These are phyloP conservation scores for Parus major DNA, from an alignment of 2,113 vertebrate genomes.

Conservation along the genomic window DNA sequence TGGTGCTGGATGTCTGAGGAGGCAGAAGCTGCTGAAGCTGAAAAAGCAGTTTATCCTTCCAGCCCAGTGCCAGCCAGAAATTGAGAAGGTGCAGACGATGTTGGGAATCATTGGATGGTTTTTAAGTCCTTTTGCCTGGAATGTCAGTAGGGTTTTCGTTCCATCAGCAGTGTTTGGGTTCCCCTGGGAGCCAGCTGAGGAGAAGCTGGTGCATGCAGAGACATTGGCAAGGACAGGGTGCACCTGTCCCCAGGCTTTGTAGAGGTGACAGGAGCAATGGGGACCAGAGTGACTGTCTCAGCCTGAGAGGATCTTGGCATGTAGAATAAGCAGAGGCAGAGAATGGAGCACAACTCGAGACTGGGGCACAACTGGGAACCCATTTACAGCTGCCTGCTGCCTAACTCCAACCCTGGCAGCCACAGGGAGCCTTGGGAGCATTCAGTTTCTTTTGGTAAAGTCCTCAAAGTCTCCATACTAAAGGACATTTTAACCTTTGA, in stretches of 20 bases:
- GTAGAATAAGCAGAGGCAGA: not conserved
- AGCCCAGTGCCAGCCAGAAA: not conserved
- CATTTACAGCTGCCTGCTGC: not conserved
- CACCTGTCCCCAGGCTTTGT: not conserved
- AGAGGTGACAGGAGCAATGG: not conserved
- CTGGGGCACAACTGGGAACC: not conserved
- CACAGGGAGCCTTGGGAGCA: not conserved
- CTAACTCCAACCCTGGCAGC: fast-evolving
- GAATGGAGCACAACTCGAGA: too few species aligned
- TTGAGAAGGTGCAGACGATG: not conserved
- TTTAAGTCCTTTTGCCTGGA: not conserved
- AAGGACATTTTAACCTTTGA: not conserved
- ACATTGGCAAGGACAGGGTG: fast-evolving
- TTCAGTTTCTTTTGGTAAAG: not conserved
- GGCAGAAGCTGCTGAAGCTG: not conserved
- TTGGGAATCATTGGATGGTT: not conserved
- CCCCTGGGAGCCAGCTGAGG: not conserved
- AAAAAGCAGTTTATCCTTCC: not conserved
- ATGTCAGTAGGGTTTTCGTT: not conserved
- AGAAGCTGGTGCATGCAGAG: not conserved
- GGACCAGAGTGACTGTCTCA: not conserved
- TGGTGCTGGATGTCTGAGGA: not conserved
- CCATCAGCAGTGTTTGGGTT: not conserved
- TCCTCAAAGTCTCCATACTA: not conserved
- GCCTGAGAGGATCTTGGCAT: not conserved